A percentile compares a stretch with the other conserved stretches of the same genome.
Evolutionary conservation across 2,113 vertebrate species (phyloP).

Genomic region (Hystrix cristata): DNA sequence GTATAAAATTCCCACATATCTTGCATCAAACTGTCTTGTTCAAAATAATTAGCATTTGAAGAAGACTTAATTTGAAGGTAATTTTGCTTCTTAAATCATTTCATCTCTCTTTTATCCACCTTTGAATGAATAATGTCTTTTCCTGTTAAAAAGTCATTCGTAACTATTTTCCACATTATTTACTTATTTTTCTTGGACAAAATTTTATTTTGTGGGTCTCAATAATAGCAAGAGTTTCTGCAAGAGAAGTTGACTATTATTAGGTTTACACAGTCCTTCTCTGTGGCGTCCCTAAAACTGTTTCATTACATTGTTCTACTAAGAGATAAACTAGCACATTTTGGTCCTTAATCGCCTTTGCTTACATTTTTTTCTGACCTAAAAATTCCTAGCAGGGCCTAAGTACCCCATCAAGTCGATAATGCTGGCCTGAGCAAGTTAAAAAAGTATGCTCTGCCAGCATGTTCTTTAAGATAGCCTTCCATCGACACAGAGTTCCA

Average conservation of each 20-base stretch:
- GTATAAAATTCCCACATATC: background rate
- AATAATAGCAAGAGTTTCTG: background rate
- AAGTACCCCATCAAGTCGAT: constrained; percentile 52
- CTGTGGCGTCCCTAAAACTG: constrained; percentile 38
- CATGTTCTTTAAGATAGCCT: constrained; percentile 45
- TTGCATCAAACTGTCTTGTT: constrained; percentile 35
- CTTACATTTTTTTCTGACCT: constrained; percentile 65
- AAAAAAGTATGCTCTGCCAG: background rate
- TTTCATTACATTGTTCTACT: constrained; percentile 28
- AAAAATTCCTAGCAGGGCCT: constrained; percentile 55
- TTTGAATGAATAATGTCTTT: constrained; percentile 35
- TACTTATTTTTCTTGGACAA: constrained; percentile 44
- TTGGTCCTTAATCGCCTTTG: constrained; percentile 47
- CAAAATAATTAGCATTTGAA: constrained; percentile 60
- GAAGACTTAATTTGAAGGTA: constrained; percentile 52
- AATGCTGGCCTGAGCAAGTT: constrained; percentile 4
- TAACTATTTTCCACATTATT: constrained; percentile 61
- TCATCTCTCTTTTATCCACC: background rate
- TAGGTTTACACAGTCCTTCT: background rate
- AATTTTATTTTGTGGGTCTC: constrained; percentile 64
- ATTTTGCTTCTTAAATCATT: constrained; percentile 57
- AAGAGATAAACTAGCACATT: constrained; percentile 45
- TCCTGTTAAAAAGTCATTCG: constrained; percentile 60
- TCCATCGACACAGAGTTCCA: constrained; percentile 52
- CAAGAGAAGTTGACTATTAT: constrained; percentile 21